These are phyloP conservation scores for Metridium senile DNA, from an alignment of 92 coral and sea anemone species.

Conservation along the genomic window DNA sequence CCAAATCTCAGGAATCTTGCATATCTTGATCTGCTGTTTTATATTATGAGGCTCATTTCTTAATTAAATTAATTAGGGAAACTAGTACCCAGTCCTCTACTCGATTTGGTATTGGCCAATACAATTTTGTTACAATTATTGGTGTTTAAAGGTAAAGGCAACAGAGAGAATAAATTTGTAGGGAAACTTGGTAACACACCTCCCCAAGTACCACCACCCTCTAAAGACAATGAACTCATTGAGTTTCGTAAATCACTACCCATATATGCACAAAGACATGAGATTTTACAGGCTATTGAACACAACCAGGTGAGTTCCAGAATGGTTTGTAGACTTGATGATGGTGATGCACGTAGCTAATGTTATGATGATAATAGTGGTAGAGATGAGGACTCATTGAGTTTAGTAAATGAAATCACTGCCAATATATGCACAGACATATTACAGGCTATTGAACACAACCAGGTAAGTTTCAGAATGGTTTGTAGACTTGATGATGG, in stretches of 20 bases:
- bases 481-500: neutral
- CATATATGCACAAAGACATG: slow-evolving; percentile 64
- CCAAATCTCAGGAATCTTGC: too few species aligned
- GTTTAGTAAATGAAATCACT: slow-evolving; percentile 79
- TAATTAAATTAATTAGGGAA: too few species aligned
- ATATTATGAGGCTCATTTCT: too few species aligned
- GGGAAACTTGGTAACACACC: slow-evolving; percentile 77
- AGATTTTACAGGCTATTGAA: slow-evolving; percentile 67
- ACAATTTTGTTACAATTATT: too few species aligned
- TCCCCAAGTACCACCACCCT: slow-evolving; percentile 70
- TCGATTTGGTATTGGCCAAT: too few species aligned
- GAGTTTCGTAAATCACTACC: slow-evolving; percentile 85
- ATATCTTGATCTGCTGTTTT: too few species aligned
- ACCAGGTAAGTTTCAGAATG: slow-evolving; percentile 64
- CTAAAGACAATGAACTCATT: slow-evolving; percentile 74
- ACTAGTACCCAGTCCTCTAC: too few species aligned
- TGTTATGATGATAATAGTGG: too few species aligned
- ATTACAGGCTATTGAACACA: slow-evolving; percentile 63
- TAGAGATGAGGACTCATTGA: slow-evolving; percentile 81
- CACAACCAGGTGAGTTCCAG: slow-evolving; percentile 64
- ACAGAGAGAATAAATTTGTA: slow-evolving; percentile 64
- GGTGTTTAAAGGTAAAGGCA: slow-evolving; percentile 46
- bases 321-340: neutral
- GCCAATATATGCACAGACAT: slow-evolving; percentile 77
- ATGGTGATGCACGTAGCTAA: neutral